Evolutionary conservation across 2,888 invertebrate species (phyloP), one percentile per base, ranked within the genome.

Genomic region (Galerucella calmariensis): DNA sequence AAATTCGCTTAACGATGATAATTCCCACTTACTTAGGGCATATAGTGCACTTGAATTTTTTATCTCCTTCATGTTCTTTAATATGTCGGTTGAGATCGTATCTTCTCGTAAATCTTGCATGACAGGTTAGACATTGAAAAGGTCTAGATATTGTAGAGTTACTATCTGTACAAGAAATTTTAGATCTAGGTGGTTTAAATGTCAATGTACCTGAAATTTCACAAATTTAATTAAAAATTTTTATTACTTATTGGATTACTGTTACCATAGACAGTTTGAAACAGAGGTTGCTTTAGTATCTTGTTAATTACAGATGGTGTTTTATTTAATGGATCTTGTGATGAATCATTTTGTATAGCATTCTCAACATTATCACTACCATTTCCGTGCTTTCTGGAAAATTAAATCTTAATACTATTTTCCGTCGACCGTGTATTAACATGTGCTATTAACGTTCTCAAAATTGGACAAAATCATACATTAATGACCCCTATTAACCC

Each of bases 81-180:
- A 86, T 80, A 74, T 88, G 88, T 69, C 90, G 89, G 79, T 90
- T 90, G 51, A 92, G 86, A 83, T 91, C 90, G 69, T 88, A 88
- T 8, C 88, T 87, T 82, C 90, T 91, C 76, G 89, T 88, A 83
- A 91, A 91, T 9, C 88, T 87, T n/a, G 88, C 85, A 51, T 84
- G 83, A 76, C 88, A 87, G 44, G 82, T 78, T 16, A 80, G 81
- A 81, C 90, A 91, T 58, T 84, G 84, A 80, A 88, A 88, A 2
- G 90, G 90, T 69, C 75, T 71, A 20, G 51, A 11, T 16, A 63
- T 48, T 10, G 77, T 67, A 48, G 77, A 76, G 67, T 82, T 80
- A 20, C 63, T 72, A 51, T 79, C 75, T n/a, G 81, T 75, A 61
- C 79, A 74, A 8, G 80, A 75, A 16, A 76, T 69, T 77, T 79